Conservation (phyloP, 2,888 invertebrate species). For the Tridacna gigas region DNA sequence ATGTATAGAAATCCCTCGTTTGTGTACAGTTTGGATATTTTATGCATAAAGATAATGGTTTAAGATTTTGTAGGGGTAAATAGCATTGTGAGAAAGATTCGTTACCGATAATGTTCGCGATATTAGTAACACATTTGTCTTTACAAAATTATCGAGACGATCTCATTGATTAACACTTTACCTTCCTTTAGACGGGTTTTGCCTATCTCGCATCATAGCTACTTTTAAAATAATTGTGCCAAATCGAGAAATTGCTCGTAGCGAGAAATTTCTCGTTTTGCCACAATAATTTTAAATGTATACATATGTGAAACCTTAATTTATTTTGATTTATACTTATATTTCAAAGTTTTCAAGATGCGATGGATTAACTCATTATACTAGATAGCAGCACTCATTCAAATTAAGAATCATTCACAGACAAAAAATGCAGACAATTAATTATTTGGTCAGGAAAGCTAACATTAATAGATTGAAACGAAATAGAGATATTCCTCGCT, state of each 20-base stretch:
- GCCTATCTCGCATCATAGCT: neutral
- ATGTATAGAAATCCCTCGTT: too few relatives aligned
- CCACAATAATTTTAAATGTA: neutral
- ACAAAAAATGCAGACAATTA: neutral
- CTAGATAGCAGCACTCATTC: too few relatives aligned
- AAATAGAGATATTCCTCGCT: too few relatives aligned
- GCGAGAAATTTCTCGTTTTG: neutral
- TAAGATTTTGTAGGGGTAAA: neutral
- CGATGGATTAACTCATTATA: too few relatives aligned
- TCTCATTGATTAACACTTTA: neutral
- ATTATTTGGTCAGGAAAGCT: too few relatives aligned
- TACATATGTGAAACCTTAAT: too few relatives aligned
- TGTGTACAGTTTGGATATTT: neutral
- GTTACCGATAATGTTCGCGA: conserved; percentile 8
- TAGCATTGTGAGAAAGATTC: neutral
- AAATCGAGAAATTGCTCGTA: neutral
- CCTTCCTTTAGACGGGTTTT: neutral
- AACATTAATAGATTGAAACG: too few relatives aligned
- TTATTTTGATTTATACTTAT: too few relatives aligned
- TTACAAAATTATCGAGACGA: neutral
- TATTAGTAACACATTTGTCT: conserved; percentile 23
- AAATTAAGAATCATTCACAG: neutral
- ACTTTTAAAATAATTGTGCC: neutral
- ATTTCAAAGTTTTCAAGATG: too few relatives aligned
- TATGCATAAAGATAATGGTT: neutral